Percentiles rank a stretch among this genome's conserved stretches.
These are phyloP conservation scores for Gambusia holbrooki DNA, from an alignment of 2,113 vertebrate species.

Conservation along the genomic window DNA sequence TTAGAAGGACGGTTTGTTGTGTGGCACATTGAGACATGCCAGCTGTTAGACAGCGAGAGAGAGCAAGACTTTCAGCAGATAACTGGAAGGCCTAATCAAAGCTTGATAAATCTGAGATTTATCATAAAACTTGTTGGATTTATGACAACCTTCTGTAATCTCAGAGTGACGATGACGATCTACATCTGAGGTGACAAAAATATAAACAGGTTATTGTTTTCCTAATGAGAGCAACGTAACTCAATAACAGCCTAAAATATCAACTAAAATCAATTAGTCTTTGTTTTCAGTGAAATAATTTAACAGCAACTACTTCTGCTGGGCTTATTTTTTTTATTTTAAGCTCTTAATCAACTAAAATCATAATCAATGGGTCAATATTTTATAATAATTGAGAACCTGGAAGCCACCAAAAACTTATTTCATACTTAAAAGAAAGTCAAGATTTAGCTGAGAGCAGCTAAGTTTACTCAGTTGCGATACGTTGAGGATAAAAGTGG, in stretches of 20 bases:
- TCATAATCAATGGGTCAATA: too few species aligned
- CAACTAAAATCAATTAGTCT: too few species aligned
- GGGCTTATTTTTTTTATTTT: too few species aligned
- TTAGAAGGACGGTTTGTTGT: not conserved
- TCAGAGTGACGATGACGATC: not conserved
- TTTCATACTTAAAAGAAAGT: not conserved
- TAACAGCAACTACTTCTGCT: too few species aligned
- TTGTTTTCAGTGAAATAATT: too few species aligned
- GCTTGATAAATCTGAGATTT: not conserved
- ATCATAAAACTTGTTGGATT: not conserved
- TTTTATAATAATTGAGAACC: too few species aligned
- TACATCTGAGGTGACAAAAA: too few species aligned
- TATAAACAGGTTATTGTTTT: too few species aligned
- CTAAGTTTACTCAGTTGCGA: not conserved
- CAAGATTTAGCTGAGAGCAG: not conserved
- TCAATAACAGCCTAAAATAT: too few species aligned
- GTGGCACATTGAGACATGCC: not conserved
- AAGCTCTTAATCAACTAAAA: too few species aligned
- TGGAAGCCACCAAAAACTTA: not conserved
- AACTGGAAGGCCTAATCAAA: not conserved
- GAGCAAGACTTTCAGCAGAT: not conserved
- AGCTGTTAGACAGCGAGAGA: not conserved
- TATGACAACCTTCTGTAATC: not conserved
- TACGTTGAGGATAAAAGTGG: not conserved
- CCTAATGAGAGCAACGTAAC: too few species aligned